Evolutionary conservation across 2,888 invertebrate genomes (phyloP).

Genomic region (Pseudococcus jackbeardsleyi): DNA sequence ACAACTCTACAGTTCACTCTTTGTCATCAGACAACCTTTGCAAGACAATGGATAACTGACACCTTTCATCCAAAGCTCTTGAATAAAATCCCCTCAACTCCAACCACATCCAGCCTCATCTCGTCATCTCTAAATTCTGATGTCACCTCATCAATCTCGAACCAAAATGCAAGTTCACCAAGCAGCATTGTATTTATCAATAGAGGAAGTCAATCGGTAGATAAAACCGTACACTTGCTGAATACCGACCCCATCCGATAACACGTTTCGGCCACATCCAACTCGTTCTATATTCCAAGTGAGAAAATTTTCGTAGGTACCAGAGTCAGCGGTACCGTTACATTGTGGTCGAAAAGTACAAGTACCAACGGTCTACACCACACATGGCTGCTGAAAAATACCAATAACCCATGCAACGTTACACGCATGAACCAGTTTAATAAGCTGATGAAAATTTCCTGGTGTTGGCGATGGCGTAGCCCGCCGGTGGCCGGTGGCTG

Average conservation of each 20-base stretch:
- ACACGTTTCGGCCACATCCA: neutral
- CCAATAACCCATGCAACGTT: neutral
- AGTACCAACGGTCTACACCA: neutral
- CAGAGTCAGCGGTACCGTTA: neutral
- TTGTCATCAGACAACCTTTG: too few species aligned
- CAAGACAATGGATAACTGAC: too few species aligned
- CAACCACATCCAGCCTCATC: too few species aligned
- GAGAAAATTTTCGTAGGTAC: neutral
- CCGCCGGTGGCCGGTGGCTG: neutral
- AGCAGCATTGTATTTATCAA: neutral
- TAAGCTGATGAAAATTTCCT: neutral
- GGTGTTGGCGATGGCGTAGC: neutral
- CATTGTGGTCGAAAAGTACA: neutral
- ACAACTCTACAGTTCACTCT: too few species aligned
- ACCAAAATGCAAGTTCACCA: neutral
- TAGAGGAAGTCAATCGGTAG: neutral
- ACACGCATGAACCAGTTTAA: constrained; percentile 41
- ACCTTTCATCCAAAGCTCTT: too few species aligned
- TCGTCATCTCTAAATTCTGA: too few species aligned
- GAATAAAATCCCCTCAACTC: too few species aligned
- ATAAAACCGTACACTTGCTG: neutral
- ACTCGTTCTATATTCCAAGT: neutral
- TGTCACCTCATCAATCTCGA: neutral
- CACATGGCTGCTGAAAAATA: neutral
- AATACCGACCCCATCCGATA: neutral